These are phyloP conservation scores for Engystomops pustulosus DNA, from an alignment of 2,113 vertebrate genomes.

Conservation along the genomic window DNA sequence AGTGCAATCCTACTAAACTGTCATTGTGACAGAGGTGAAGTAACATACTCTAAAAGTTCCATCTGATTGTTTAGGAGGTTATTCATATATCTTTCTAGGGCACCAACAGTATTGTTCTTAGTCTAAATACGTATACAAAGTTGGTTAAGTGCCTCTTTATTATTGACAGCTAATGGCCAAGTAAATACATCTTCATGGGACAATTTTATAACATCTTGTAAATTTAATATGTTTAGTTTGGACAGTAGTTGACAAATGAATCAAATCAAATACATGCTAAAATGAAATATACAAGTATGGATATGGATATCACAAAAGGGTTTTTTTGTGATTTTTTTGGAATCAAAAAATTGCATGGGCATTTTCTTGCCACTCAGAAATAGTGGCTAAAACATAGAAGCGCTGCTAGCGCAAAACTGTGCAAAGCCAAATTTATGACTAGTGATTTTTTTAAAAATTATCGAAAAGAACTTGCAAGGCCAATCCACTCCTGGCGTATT, in stretches of 20 bases:
- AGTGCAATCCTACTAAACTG: conserved; percentile 3
- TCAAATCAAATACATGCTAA: not conserved
- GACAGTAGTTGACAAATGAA: not conserved
- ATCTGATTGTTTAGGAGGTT: not conserved
- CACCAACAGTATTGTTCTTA: no score
- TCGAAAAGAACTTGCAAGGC: no score
- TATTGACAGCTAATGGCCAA: not conserved
- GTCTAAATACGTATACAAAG: not conserved
- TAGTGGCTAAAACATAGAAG: no score
- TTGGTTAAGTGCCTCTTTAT: not conserved
- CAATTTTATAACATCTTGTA: not conserved
- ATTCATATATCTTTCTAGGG: not conserved
- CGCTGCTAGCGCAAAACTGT: no score
- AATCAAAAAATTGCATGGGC: no score
- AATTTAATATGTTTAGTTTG: not conserved
- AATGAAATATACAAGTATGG: no score
- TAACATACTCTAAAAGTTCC: not conserved
- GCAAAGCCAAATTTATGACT: no score
- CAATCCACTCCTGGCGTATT: no score
- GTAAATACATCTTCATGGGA: not conserved
- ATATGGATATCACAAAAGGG: no score
- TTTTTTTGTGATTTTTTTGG: no score
- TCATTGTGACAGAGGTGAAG: conserved; percentile 10
- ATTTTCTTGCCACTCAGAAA: no score
- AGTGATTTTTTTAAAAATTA: no score